A percentile compares a stretch with the other conserved stretches of the same genome.
phyloP scores from a whole-genome alignment of 2,888 invertebrate genomes.

The Acanthosepion esculentum region DNA sequence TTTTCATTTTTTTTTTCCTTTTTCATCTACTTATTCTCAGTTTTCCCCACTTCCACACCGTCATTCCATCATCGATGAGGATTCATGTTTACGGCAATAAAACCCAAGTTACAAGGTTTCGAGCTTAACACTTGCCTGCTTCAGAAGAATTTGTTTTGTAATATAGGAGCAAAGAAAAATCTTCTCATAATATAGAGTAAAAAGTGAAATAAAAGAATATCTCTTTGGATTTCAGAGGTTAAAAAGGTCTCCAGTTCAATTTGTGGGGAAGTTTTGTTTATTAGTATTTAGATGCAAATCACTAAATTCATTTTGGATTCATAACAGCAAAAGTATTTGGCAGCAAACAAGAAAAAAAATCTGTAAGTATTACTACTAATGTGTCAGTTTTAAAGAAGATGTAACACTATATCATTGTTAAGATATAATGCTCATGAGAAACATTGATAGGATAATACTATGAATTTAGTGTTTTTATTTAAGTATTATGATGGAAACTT shows the following conservation, averaged over 20 bases:
- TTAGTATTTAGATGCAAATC: no score
- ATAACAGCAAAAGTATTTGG: no score
- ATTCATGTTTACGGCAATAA: conserved; percentile 14
- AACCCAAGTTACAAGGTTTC: conserved; percentile 33
- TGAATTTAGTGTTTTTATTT: no score
- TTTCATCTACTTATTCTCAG: neutral
- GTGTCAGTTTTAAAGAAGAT: no score
- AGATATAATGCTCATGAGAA: no score
- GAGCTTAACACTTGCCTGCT: neutral
- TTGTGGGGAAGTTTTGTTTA: no score
- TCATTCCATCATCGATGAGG: neutral
- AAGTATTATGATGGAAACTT: no score
- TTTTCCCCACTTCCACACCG: neutral
- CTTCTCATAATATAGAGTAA: neutral
- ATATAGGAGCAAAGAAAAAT: neutral
- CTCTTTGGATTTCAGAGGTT: neutral
- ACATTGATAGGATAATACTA: no score
- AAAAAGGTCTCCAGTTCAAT: neutral
- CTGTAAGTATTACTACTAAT: no score
- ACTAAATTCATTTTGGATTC: no score
- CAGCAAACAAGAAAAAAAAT: no score
- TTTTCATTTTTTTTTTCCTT: neutral
- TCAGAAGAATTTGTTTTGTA: neutral
- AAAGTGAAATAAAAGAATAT: neutral
- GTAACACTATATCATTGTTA: no score